Base-by-base conservation (phyloP, 2,113 vertebrate genomes). In the Amia ocellicauda region DNA sequence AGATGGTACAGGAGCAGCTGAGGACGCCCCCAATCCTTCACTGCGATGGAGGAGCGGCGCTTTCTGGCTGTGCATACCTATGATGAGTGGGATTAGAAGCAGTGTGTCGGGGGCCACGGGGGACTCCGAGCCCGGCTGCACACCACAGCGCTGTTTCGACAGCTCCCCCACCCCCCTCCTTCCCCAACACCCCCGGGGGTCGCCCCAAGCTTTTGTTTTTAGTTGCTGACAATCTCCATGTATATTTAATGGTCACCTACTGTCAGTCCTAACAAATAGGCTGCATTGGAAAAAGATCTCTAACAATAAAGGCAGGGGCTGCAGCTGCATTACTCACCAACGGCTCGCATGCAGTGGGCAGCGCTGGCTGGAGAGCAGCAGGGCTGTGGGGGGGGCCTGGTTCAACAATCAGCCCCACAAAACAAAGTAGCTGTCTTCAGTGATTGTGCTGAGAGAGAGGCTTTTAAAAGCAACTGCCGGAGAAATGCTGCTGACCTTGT, bases 161-260 rank as follows among this genome's bases (percentile, higher is more conserved):
- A 60, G 28, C 57, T 47, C 43, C 57, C 45, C 57, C 29, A 1
- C 26, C 5, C 52, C 52, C 62, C 74, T 64, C 58, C 45, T 78
- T 79, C 72, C 73, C 74, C 29, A 64, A 73, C 69, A 68, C 72
- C 56, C 74, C 10, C 1, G 43, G 64, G 77, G 68, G 72, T 62
- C 67, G 78, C 74, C 71, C 59, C 75, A 74, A 69, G 83, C 78
- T 86, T 87, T 88, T 90, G 85, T 86, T 81, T 85, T 83, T 69
- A 85, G 79, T 78, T 82, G 83, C 83, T 88, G 85, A 89, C 84
- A 88, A 80, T 86, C 87, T 80, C 85, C 83, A 88, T 88, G 86
- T 89, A 89, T 88, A 88, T 88, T 91, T 90, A 90, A 90, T 90
- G 87, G 81, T 88, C 89, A 87, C 87, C 87, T 88, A 87, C 88